Evolutionary conservation across 2,797 vertebrate genomes (phyloP).

Genomic region (Cyprinodon diabolis): DNA sequence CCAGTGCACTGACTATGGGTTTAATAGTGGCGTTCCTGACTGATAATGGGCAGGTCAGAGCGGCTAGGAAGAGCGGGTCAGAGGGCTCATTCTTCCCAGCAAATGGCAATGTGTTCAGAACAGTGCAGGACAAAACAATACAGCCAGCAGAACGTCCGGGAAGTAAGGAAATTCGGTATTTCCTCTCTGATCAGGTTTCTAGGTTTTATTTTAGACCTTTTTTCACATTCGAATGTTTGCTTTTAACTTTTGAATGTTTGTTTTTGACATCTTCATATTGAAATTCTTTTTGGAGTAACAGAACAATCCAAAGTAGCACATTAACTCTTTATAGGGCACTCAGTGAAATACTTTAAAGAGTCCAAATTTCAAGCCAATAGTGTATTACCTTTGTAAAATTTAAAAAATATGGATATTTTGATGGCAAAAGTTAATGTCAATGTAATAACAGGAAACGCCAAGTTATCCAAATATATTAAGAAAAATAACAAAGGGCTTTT

Average conservation of each 20-base stretch:
- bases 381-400: no score
- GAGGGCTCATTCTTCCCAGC: conserved; percentile 66
- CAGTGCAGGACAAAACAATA: conserved; percentile 48
- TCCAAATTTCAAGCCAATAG: no score
- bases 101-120: conserved; percentile 26
- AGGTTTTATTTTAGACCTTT: conserved; percentile 16
- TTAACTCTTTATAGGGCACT: background rate
- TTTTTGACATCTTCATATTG: conserved; percentile 6
- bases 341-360: no score
- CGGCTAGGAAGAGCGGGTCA: conserved; percentile 67
- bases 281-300: background rate
- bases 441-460: no score
- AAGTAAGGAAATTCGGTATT: conserved; percentile 6
- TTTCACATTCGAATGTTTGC: conserved; percentile 3
- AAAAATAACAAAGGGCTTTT: no score
- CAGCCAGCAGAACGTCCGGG: conserved; percentile 35
- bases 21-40: conserved; percentile 61
- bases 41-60: conserved; percentile 71
- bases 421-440: no score
- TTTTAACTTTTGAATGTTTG: conserved; percentile 7
- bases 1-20: conserved; percentile 55
- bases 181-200: conserved; percentile 6
- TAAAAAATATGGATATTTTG: no score
- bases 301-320: background rate
- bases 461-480: no score